Evolutionary conservation across 2,888 invertebrate species (phyloP).

Genomic region (Pachymerium ferrugineum): DNA sequence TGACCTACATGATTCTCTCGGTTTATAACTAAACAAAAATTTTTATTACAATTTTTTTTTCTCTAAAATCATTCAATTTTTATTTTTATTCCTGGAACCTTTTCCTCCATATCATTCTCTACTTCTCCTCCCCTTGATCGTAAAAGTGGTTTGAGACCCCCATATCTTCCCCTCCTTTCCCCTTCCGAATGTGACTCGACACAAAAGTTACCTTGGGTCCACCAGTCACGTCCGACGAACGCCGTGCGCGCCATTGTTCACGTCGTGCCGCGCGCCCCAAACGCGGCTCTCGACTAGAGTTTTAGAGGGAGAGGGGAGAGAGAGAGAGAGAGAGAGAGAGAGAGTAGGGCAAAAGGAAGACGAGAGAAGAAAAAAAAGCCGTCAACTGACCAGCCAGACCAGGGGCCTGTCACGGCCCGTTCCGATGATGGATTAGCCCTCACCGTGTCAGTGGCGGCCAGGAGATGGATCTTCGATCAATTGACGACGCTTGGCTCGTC

Average conservation of each 20-base stretch:
- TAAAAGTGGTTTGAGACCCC: constrained; percentile 23
- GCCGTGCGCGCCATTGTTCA: constrained; percentile 17
- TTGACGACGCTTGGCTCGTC: constrained; percentile 11
- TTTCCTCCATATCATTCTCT: background rate
- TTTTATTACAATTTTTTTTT: background rate
- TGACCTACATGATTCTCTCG: background rate
- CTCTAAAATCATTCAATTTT: background rate
- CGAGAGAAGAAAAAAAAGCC: background rate
- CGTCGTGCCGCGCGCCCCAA: background rate
- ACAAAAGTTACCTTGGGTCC: constrained; percentile 27
- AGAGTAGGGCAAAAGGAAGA: background rate
- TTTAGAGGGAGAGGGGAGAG: background rate
- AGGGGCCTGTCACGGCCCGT: constrained; percentile 19
- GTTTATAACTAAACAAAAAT: background rate
- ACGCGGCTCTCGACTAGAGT: background rate
- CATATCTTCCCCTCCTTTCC: constrained; percentile 22
- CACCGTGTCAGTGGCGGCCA: background rate
- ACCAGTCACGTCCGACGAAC: constrained; percentile 23
- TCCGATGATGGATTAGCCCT: constrained; percentile 11
- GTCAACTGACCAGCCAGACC: background rate
- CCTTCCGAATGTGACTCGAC: constrained; percentile 24
- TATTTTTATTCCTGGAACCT: background rate
- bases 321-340: background rate
- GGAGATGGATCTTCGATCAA: constrained; percentile 22
- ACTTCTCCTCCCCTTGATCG: constrained; percentile 6